Conservation (phyloP, 2,888 invertebrate genomes). For the Drymonia ruficornis region DNA sequence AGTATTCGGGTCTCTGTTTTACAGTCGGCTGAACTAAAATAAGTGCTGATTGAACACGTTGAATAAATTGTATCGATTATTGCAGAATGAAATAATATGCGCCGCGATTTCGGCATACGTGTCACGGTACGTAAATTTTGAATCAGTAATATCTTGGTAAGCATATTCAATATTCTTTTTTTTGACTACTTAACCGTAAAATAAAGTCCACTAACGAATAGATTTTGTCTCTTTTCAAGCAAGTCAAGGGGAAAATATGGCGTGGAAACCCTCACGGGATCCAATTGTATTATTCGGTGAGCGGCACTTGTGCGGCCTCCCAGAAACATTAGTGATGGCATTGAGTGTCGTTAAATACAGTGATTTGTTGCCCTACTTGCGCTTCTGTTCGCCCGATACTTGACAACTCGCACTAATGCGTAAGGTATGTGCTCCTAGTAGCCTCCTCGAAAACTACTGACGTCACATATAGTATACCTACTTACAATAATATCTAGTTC, state of each 20-base stretch:
- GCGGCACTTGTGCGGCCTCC: conserved; percentile 73
- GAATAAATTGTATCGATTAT: conserved; percentile 15
- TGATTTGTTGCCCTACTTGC: conserved; percentile 58
- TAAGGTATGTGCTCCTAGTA: conserved; percentile 15
- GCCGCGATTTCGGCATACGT: neutral
- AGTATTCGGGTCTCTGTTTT: conserved; percentile 30
- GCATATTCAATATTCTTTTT: too few species aligned
- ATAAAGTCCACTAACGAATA: neutral
- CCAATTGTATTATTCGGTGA: conserved; percentile 70
- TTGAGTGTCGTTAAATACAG: conserved; percentile 63
- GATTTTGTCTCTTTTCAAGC: conserved; percentile 23
- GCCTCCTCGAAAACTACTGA: too few species aligned
- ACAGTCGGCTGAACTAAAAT: conserved; percentile 29
- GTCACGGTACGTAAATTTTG: neutral
- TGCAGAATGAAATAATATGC: neutral
- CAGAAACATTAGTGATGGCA: conserved; percentile 66
- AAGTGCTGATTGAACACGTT: conserved; percentile 27
- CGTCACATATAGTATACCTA: neutral
- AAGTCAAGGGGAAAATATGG: conserved; percentile 46
- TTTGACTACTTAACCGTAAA: too few species aligned
- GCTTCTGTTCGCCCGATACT: conserved; percentile 28
- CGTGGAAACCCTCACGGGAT: conserved; percentile 51
- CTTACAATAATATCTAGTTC: too few species aligned
- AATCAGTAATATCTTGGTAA: neutral
- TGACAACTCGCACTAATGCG: conserved; percentile 21